A percentile compares a stretch with the other conserved stretches of the same genome.
Conservation (phyloP, 2,888 invertebrate genomes). For the Xanthia icteritia region DNA sequence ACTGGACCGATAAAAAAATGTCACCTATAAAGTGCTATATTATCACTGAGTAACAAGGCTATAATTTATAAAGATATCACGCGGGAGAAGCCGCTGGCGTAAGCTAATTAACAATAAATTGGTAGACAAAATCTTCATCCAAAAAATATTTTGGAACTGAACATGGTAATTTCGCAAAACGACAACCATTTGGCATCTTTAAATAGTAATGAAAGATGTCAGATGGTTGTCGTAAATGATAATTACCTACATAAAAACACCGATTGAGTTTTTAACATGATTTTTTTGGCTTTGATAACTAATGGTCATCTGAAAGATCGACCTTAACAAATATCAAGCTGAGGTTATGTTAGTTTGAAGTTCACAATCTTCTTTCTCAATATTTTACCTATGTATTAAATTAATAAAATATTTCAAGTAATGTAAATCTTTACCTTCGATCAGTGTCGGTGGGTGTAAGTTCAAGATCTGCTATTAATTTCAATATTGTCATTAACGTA, state of each 20-base stretch:
- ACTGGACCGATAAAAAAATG: too few species aligned
- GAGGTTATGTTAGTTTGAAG: background rate
- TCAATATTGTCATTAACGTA: slow-evolving; percentile 38
- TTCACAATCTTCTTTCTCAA: background rate
- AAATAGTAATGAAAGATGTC: background rate
- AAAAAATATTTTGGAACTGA: background rate
- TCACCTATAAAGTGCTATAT: too few species aligned
- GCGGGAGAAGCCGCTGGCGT: too few species aligned
- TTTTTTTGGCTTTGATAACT: background rate
- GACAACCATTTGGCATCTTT: background rate
- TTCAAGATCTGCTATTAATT: slow-evolving; percentile 49
- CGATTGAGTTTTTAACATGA: background rate
- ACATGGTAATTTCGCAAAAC: background rate
- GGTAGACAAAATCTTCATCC: background rate
- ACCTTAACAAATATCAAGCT: background rate
- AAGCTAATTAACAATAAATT: background rate
- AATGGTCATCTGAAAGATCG: background rate
- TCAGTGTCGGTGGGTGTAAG: slow-evolving; percentile 54
- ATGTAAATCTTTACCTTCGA: slow-evolving; percentile 45
- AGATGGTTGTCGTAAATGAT: background rate
- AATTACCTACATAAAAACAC: background rate
- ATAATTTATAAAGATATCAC: too few species aligned
- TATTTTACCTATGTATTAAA: background rate
- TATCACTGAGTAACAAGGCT: too few species aligned
- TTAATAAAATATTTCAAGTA: slow-evolving; percentile 15